Evolutionary conservation across 2,888 invertebrate species (phyloP).

Genomic region (Polylopha cassiicola): DNA sequence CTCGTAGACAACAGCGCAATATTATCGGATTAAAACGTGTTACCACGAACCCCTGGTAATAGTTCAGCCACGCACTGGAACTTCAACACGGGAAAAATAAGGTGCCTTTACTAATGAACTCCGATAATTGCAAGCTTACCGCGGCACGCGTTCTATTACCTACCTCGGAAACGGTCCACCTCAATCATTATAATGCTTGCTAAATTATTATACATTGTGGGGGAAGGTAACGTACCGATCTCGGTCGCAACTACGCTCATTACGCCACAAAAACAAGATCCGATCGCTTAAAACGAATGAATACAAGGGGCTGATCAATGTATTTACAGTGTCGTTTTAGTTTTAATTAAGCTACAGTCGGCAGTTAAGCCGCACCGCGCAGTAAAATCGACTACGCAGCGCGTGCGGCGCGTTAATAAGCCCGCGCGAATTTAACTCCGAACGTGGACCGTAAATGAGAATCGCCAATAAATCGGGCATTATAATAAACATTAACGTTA

Average conservation of each 20-base stretch:
- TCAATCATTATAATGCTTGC: slow-evolving; percentile 57
- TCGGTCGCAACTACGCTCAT: slow-evolving; percentile 37
- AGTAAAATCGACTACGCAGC: slow-evolving; percentile 55
- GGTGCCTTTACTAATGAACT: slow-evolving; percentile 49
- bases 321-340: slow-evolving; percentile 64
- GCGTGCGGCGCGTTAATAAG: slow-evolving; percentile 59
- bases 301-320: slow-evolving; percentile 51
- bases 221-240: slow-evolving; percentile 36
- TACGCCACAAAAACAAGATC: slow-evolving; percentile 41
- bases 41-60: slow-evolving; percentile 36
- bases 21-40: slow-evolving; percentile 47
- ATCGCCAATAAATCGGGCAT: slow-evolving; percentile 72
- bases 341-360: slow-evolving; percentile 66
- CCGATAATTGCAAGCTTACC: slow-evolving; percentile 58
- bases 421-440: slow-evolving; percentile 55
- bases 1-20: slow-evolving; percentile 41
- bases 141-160: slow-evolving; percentile 51
- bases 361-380: slow-evolving; percentile 55
- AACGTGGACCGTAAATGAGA: slow-evolving; percentile 60
- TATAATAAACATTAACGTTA: slow-evolving; percentile 74
- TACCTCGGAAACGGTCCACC: slow-evolving; percentile 44
- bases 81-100: slow-evolving; percentile 46
- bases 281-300: slow-evolving; percentile 42
- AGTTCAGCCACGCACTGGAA: slow-evolving; percentile 40
- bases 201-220: slow-evolving; percentile 59